These are phyloP conservation scores for Sialia sialis DNA, from an alignment of 2,113 vertebrate species.

Conservation along the genomic window DNA sequence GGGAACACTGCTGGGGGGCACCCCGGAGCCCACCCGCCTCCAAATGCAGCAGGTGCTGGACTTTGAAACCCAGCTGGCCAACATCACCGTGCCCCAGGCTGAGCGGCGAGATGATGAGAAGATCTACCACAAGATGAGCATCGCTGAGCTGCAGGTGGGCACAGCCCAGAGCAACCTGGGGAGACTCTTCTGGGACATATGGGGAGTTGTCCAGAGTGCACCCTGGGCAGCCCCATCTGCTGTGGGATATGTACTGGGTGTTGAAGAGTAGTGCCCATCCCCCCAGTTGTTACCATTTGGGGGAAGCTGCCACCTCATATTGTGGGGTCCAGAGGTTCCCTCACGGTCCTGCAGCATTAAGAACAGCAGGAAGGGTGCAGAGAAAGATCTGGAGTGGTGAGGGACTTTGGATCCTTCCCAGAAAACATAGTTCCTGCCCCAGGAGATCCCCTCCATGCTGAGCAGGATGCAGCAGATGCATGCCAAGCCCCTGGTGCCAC, in stretches of 20 bases:
- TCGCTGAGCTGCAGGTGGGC: conserved; percentile 88
- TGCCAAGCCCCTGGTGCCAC: neutral
- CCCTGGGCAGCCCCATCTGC: fast-evolving
- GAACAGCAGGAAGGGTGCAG: neutral
- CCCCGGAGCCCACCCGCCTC: conserved; percentile 65
- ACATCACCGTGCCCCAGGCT: conserved; percentile 93
- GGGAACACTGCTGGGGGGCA: conserved; percentile 85
- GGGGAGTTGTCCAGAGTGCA: neutral
- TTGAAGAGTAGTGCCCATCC: neutral
- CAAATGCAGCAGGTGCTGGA: conserved; percentile 94
- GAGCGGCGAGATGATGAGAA: conserved; percentile 93
- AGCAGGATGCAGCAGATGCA: neutral
- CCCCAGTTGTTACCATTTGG: neutral
- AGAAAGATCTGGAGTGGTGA: neutral
- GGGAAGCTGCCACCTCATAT: neutral
- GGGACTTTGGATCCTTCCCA: neutral
- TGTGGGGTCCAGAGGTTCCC: neutral
- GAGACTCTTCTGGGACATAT: neutral
- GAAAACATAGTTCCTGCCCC: neutral
- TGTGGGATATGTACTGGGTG: neutral
- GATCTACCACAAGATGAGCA: conserved; percentile 93
- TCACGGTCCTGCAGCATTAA: neutral
- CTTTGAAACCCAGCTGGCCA: conserved; percentile 87
- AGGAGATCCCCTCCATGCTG: neutral
- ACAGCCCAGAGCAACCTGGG: fast-evolving